Evolutionary conservation across 2,113 vertebrate genomes (phyloP), one percentile per base, ranked within the genome.

Genomic region (Xenopus laevis): DNA sequence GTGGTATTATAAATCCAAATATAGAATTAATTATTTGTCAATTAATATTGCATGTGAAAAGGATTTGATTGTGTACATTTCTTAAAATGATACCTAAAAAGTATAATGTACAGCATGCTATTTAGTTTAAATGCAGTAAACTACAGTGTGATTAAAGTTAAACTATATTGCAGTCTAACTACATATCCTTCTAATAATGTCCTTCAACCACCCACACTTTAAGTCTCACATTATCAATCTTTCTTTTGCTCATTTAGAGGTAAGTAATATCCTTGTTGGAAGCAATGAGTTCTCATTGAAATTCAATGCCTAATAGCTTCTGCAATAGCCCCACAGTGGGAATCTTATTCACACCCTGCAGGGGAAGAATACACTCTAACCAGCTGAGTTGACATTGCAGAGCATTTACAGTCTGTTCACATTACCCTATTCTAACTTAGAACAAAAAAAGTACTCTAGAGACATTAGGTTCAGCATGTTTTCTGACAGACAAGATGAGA

Each of bases 331-430:
- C 74, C 74, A 77, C 74, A 77, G 74, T 77, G 65, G 68, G 74
- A 77, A 64, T 52, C 74, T 77, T 60, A 77, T 77, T 77, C 67
- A 77, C 67, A 77, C 74, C 74, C 74, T 77, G 74, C 74, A 77
- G 74, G 74, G 74, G 67, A 59, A 77, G 67, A 67, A 77, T 67
- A 77, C 74, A 77, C 67, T 70, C 69, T 70, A 77, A 69, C 74
- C 30, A 75, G 65, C 47, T 61, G 58, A 75, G 73, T 62, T 75
- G 73, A 75, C 73, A 75, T 59, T 68, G 73, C 52, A 68, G 46
- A 64, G 74, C 74, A 70, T 77, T 77, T 77, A 77, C 74, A 77
- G 74, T 77, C 74, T 70, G 74, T 77, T 77, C 74, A 77, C 74
- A 77, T 77, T 76, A 76, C 66, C 67, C 74, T 52, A 77, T 77